phyloP scores from a whole-genome alignment of 2,797 vertebrate species.

The Lithobates sylvaticus region DNA sequence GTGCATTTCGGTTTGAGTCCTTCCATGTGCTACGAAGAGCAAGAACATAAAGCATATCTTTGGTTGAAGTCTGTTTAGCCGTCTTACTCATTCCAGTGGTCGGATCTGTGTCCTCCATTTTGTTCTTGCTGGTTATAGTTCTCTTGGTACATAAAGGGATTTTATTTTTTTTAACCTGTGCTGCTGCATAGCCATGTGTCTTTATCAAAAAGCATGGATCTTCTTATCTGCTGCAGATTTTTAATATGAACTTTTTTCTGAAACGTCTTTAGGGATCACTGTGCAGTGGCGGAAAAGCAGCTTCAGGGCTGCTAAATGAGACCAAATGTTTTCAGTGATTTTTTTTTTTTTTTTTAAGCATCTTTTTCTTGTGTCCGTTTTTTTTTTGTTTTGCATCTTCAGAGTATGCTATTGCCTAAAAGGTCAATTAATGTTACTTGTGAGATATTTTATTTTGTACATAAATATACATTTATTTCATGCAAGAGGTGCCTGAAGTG shows the following conservation, averaged over 20 bases:
- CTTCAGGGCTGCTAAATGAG: slow-evolving; percentile 24
- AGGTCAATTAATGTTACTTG: slow-evolving; percentile 74
- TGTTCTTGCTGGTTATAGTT: background rate
- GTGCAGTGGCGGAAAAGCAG: slow-evolving; percentile 17
- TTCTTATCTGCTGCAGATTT: slow-evolving; percentile 10
- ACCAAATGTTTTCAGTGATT: slow-evolving; percentile 38
- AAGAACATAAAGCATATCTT: background rate
- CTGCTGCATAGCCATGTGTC: background rate
- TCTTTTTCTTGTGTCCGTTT: background rate
- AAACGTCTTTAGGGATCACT: slow-evolving; percentile 23
- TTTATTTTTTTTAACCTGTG: slow-evolving; percentile 13
- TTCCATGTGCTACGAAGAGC: background rate
- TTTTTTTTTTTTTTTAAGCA: slow-evolving; percentile 55
- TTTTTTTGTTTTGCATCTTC: slow-evolving; percentile 64
- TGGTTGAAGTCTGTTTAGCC: background rate
- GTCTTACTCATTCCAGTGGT: background rate
- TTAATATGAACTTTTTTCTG: background rate
- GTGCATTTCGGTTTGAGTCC: background rate
- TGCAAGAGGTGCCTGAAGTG: slow-evolving; percentile 80
- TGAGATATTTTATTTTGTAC: slow-evolving; percentile 77
- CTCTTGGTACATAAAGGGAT: slow-evolving; percentile 7
- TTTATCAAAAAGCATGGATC: slow-evolving; percentile 9
- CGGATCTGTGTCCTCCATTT: too few relatives aligned
- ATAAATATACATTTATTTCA: slow-evolving; percentile 79
- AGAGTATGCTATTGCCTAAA: slow-evolving; percentile 67